phyloP scores from a whole-genome alignment of 2,113 vertebrate species.

The Psephotus haematonotus region DNA sequence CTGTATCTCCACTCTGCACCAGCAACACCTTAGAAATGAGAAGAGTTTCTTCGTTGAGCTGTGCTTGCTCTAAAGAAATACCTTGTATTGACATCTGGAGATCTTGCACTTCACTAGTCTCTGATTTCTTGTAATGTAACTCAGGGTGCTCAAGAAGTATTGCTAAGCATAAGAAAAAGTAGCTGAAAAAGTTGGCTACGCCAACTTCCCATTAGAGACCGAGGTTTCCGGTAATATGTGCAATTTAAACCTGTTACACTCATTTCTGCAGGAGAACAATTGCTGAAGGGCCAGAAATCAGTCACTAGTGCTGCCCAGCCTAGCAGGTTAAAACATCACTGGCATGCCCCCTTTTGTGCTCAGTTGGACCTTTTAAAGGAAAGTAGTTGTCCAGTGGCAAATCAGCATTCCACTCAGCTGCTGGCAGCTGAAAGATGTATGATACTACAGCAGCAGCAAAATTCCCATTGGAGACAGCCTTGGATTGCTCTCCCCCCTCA shows the following conservation, averaged over 20 bases:
- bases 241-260: background rate
- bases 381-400: constrained; percentile 5
- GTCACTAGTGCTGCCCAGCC: constrained; percentile 1
- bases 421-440: constrained; percentile 35
- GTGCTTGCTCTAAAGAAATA: background rate
- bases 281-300: constrained; percentile 38
- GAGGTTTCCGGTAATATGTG: background rate
- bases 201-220: background rate
- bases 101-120: background rate
- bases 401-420: constrained; percentile 6
- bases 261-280: constrained; percentile 41
- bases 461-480: constrained; percentile 24
- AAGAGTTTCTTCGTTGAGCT: background rate
- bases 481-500: background rate
- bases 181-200: background rate
- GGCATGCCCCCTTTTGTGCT: background rate
- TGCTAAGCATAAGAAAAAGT: background rate
- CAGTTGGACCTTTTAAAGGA: background rate
- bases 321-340: background rate
- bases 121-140: background rate
- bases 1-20: background rate
- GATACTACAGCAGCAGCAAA: constrained; percentile 4
- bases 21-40: background rate
- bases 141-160: background rate
- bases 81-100: background rate